These are phyloP conservation scores for Epistrophella euchroma DNA, from an alignment of 2,888 invertebrate genomes.

Conservation along the genomic window DNA sequence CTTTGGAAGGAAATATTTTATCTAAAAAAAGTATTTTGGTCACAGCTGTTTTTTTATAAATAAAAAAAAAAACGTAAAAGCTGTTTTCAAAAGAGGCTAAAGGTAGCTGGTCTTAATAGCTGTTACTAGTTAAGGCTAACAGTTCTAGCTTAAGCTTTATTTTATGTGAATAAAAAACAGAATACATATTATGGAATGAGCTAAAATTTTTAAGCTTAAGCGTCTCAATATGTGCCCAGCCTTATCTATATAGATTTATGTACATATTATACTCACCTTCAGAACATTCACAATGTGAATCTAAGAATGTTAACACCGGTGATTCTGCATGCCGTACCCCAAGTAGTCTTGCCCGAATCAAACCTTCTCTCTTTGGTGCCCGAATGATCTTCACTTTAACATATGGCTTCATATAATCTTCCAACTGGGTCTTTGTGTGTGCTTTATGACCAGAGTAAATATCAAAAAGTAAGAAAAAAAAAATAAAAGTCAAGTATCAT, in stretches of 20 bases:
- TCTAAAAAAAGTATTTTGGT: no score
- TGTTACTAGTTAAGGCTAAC: no score
- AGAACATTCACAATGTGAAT: conserved; percentile 99
- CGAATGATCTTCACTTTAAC: conserved; percentile 97
- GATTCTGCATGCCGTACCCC: conserved; percentile 94
- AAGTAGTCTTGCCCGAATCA: conserved; percentile 96
- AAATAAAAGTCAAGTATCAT: conserved; percentile 50
- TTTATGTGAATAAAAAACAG: no score
- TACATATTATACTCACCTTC: conserved; percentile 86
- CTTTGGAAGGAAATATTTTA: no score
- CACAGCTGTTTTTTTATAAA: no score
- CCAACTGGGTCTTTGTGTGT: conserved; percentile 95
- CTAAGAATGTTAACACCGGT: conserved; percentile 96
- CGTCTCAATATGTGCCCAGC: conserved; percentile 13
- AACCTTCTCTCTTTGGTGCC: conserved; percentile 95
- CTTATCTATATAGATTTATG: no score
- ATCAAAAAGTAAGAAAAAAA: conserved; percentile 35
- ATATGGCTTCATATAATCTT: conserved; percentile 95
- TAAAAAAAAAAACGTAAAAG: no score
- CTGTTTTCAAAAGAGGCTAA: no score
- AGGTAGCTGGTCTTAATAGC: no score
- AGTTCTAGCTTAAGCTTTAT: no score
- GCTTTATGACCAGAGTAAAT: conserved; percentile 85
- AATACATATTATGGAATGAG: no score
- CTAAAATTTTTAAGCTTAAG: no score